These are phyloP conservation scores for Hydrotaea diabolus DNA, from an alignment of 2,888 invertebrate genomes.

Conservation along the genomic window DNA sequence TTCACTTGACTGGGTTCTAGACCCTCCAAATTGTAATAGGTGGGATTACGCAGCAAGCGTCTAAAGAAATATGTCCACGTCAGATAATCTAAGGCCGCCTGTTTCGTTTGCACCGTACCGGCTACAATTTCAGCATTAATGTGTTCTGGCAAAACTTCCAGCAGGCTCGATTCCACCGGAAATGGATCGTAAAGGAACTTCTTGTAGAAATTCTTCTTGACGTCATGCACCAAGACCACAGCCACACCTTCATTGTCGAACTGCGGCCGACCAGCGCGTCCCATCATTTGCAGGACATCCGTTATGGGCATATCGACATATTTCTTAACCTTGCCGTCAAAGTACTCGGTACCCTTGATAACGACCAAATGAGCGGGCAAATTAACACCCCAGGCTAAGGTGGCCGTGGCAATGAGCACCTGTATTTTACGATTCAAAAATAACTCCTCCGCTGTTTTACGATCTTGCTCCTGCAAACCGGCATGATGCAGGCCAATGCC, in stretches of 20 bases:
- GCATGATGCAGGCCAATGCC: slow-evolving; percentile 99
- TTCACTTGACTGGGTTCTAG: slow-evolving; percentile 87
- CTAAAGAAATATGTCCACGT: slow-evolving; percentile 99
- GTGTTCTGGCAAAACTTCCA: slow-evolving; percentile 96
- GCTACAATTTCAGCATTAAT: slow-evolving; percentile 98
- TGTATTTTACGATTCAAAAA: slow-evolving; percentile 98
- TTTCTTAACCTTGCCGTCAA: slow-evolving; percentile 96
- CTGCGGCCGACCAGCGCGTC: slow-evolving; percentile 98
- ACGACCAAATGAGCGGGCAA: slow-evolving; percentile 98
- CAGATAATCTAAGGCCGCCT: slow-evolving; percentile 96
- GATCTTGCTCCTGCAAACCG: slow-evolving; percentile 95
- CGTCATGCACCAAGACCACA: slow-evolving; percentile 94
- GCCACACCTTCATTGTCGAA: slow-evolving; percentile 96
- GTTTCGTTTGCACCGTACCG: slow-evolving; percentile 95
- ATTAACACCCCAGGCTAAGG: slow-evolving; percentile 99
- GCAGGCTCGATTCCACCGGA: slow-evolving; percentile 97
- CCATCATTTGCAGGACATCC: slow-evolving; percentile 99
- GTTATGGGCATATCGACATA: slow-evolving; percentile 99
- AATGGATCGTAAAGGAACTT: slow-evolving; percentile 99
- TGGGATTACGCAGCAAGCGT: slow-evolving; percentile 94
- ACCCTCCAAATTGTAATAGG: slow-evolving; percentile 91
- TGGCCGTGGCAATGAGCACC: slow-evolving; percentile 97
- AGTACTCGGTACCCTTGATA: slow-evolving; percentile 99
- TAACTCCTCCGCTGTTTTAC: slow-evolving; percentile 94
- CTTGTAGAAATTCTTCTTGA: slow-evolving; percentile 99